Conservation (phyloP, 2,113 vertebrate genomes). For the Baryphthengus martii region DNA sequence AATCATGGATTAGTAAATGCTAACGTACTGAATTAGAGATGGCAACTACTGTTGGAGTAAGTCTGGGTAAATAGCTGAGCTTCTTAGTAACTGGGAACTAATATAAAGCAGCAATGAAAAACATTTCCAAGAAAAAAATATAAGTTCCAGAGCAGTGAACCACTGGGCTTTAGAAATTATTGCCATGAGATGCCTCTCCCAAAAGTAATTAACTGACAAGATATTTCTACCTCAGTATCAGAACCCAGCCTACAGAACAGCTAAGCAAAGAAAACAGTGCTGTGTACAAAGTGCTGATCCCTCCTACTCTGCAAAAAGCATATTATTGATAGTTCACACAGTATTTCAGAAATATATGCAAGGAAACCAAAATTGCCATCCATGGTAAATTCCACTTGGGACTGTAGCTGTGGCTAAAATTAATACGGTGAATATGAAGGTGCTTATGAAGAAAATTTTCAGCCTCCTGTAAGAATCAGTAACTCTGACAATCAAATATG, state of each 20-base stretch:
- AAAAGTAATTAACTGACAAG: not conserved
- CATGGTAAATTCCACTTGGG: not conserved
- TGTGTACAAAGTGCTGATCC: not conserved
- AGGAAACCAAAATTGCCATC: not conserved
- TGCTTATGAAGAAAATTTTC: not conserved
- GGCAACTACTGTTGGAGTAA: not conserved
- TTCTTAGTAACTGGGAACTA: not conserved
- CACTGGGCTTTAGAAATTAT: not conserved
- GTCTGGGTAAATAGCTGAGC: not conserved
- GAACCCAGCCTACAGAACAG: not conserved
- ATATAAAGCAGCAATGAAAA: not conserved
- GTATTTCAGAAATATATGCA: not conserved
- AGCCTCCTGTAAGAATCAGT: not conserved
- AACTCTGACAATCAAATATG: conserved; percentile 1
- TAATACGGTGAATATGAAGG: no score
- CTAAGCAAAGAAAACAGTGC: not conserved
- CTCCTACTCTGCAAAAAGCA: not conserved
- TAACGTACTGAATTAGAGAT: not conserved
- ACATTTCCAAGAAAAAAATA: not conserved
- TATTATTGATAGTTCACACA: fast-evolving
- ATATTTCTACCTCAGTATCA: not conserved
- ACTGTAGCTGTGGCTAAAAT: not conserved
- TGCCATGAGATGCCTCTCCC: not conserved
- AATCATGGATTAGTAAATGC: not conserved
- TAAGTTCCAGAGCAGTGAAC: not conserved